Evolutionary conservation across 2,113 vertebrate genomes (phyloP).

Genomic region (Toxotes chatareus): DNA sequence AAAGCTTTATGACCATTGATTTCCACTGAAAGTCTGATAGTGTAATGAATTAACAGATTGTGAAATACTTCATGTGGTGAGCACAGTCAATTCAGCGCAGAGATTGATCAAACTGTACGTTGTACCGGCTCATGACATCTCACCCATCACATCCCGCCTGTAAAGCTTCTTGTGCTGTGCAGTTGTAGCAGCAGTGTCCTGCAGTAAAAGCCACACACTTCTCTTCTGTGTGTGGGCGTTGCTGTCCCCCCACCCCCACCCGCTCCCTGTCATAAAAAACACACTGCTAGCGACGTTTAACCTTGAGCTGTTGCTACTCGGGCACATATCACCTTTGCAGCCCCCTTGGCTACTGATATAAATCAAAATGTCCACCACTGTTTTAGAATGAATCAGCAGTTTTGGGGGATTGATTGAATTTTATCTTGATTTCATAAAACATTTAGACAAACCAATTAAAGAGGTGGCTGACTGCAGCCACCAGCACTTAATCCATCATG

Average conservation of each 20-base stretch:
- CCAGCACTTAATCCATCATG: slow-evolving; percentile 79
- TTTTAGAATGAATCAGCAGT: slow-evolving; percentile 79
- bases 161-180: not conserved
- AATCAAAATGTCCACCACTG: slow-evolving; percentile 76
- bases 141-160: not conserved
- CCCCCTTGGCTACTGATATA: slow-evolving; percentile 67
- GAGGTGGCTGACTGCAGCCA: slow-evolving; percentile 73
- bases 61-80: slow-evolving; percentile 45
- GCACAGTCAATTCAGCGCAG: slow-evolving; percentile 27
- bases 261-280: slow-evolving; percentile 44
- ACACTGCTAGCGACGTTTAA: slow-evolving; percentile 67
- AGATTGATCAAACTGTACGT: slow-evolving; percentile 50
- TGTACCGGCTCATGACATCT: slow-evolving; percentile 16
- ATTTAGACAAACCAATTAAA: slow-evolving; percentile 86
- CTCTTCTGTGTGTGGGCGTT: slow-evolving; percentile 43
- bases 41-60: slow-evolving; percentile 50
- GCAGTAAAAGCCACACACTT: slow-evolving; percentile 49
- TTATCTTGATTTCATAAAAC: slow-evolving; percentile 84
- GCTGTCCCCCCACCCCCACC: not conserved
- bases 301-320: slow-evolving; percentile 75
- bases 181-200: slow-evolving; percentile 23
- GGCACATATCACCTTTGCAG: slow-evolving; percentile 74
- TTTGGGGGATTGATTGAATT: slow-evolving; percentile 81
- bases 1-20: slow-evolving; percentile 63
- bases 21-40: slow-evolving; percentile 46